Percentiles rank a stretch among this genome's conserved stretches.
These are phyloP conservation scores for Ectropis grisescens DNA, from an alignment of 1,140 invertebrate species.

Conservation along the genomic window DNA sequence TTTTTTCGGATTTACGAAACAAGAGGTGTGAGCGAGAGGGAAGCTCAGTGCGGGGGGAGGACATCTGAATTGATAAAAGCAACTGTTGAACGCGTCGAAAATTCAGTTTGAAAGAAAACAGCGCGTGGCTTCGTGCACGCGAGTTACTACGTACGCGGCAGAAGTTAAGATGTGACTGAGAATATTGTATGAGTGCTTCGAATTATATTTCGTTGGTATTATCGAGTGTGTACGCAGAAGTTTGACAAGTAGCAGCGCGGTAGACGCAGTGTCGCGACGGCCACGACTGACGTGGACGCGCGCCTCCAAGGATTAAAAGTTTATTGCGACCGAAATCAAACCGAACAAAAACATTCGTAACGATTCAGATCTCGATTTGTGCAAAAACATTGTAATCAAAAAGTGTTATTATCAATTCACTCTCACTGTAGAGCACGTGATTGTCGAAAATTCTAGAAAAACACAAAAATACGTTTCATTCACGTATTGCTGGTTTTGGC, in stretches of 20 bases:
- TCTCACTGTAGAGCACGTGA: constrained; percentile 39
- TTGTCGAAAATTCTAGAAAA: constrained; percentile 57
- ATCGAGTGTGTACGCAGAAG: constrained; percentile 24
- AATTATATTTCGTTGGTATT: constrained; percentile 27
- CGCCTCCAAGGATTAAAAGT: constrained; percentile 51
- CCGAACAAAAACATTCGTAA: constrained; percentile 50
- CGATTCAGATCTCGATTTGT: constrained; percentile 31
- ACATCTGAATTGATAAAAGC: constrained; percentile 61
- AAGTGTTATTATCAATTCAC: constrained; percentile 25
- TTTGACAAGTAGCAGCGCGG: constrained; percentile 14
- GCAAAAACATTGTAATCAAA: constrained; percentile 26
- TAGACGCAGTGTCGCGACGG: constrained; percentile 17
- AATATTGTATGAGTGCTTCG: constrained; percentile 39
- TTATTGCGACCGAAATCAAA: constrained; percentile 54
- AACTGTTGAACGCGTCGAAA: constrained; percentile 54
- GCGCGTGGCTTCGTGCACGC: constrained; percentile 23
- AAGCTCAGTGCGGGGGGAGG: constrained; percentile 32
- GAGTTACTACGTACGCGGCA: constrained; percentile 23
- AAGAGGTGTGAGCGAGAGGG: constrained; percentile 35
- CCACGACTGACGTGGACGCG: constrained; percentile 51
- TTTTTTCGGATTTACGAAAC: constrained; percentile 18
- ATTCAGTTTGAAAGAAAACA: constrained; percentile 52
- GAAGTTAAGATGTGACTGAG: constrained; percentile 57
- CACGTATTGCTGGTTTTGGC: constrained; percentile 21
- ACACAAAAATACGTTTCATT: constrained; percentile 18